Evolutionary conservation across 2,888 invertebrate genomes (phyloP).

Genomic region (Mamestra brassicae): DNA sequence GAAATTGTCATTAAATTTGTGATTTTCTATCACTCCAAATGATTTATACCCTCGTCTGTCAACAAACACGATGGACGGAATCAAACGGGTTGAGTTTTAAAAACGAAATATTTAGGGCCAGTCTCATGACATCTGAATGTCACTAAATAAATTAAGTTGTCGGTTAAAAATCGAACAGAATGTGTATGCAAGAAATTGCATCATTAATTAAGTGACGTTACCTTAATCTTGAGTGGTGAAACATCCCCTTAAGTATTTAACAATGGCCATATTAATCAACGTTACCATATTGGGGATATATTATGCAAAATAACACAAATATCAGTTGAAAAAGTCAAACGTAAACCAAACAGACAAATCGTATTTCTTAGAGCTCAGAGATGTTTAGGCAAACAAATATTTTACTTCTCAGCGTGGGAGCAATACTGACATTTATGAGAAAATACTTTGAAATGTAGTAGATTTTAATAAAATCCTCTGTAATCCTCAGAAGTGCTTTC

Average conservation of each 20-base stretch:
- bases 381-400: not conserved
- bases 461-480: conserved; percentile 19
- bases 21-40: not conserved
- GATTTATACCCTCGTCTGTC: not conserved
- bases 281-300: not conserved
- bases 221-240: too few species aligned
- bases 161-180: too few species aligned
- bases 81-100: too few species aligned
- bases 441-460: conserved; percentile 13
- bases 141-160: too few species aligned
- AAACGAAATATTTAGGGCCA: too few species aligned
- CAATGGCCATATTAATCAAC: too few species aligned
- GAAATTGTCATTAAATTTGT: not conserved
- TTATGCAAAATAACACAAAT: not conserved
- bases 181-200: too few species aligned
- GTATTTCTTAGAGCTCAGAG: not conserved
- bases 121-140: too few species aligned
- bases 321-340: not conserved
- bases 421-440: conserved; percentile 15
- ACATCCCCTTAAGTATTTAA: too few species aligned
- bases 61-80: too few species aligned
- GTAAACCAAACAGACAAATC: not conserved
- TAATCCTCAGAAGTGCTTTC: conserved; percentile 23
- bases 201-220: too few species aligned
- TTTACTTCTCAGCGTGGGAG: not conserved